Evolutionary conservation across 2,797 vertebrate genomes (phyloP).

Genomic region (Synanceia verrucosa): DNA sequence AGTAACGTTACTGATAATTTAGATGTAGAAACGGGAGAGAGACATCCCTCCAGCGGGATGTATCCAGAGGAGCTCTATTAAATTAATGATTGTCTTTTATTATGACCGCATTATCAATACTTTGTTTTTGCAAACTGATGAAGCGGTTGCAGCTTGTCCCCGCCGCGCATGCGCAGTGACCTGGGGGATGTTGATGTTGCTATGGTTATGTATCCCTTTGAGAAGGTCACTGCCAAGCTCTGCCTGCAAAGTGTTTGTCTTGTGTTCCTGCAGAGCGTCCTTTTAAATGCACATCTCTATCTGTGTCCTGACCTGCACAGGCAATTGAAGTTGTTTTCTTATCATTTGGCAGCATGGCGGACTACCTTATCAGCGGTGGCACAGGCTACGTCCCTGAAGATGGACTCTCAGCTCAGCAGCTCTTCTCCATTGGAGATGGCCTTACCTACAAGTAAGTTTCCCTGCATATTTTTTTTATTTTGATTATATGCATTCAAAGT

Average conservation of each 20-base stretch:
- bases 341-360: conserved; percentile 88
- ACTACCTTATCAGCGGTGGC: conserved; percentile 94
- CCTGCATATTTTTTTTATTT: conserved; percentile 14
- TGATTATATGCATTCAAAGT: conserved; percentile 25
- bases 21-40: fast-evolving
- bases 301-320: not conserved
- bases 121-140: not conserved
- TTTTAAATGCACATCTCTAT: not conserved
- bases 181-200: conserved; percentile 53
- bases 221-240: conserved; percentile 47
- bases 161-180: conserved; percentile 32
- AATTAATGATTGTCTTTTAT: not conserved
- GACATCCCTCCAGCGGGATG: no score
- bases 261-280: conserved; percentile 12
- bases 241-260: conserved; percentile 23
- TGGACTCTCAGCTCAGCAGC: conserved; percentile 93
- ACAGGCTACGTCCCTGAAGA: conserved; percentile 94
- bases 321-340: conserved; percentile 24
- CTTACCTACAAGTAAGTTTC: conserved; percentile 94
- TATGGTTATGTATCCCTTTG: conserved; percentile 58
- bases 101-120: not conserved
- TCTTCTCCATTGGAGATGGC: conserved; percentile 90
- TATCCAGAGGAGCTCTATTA: no score
- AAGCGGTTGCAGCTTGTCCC: not conserved
- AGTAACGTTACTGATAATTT: not conserved